Percentiles rank a stretch among this genome's conserved stretches.
Conservation (phyloP, 2,113 vertebrate species). For the Rhynchopsitta pachyrhyncha region DNA sequence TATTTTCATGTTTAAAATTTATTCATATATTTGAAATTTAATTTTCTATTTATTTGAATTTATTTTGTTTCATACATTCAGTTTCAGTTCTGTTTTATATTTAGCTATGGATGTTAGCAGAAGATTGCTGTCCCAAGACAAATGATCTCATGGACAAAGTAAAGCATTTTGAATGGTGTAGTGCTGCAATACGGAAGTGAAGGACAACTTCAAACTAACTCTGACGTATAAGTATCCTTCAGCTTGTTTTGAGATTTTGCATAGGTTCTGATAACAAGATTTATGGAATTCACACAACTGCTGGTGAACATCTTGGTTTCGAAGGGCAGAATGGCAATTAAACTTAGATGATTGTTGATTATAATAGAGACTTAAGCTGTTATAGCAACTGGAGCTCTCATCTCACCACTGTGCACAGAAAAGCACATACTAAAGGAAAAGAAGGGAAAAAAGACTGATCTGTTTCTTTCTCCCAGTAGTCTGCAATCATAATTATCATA, state of each 20-base stretch:
- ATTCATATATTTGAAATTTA: background rate
- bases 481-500: conserved; percentile 1
- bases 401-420: background rate
- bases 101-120: background rate
- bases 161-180: background rate
- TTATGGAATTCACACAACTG: background rate
- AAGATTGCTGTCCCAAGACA: background rate
- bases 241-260: background rate
- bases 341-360: conserved; percentile 37
- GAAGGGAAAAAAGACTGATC: background rate
- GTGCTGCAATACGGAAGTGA: background rate
- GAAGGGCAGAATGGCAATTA: conserved; percentile 31
- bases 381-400: conserved; percentile 53
- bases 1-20: background rate
- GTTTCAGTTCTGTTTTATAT: background rate
- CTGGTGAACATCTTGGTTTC: conserved; percentile 8
- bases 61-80: background rate
- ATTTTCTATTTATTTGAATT: background rate
- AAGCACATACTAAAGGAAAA: background rate
- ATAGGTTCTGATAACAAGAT: background rate
- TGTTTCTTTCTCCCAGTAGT: background rate
- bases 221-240: background rate
- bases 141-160: background rate
- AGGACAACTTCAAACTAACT: background rate
- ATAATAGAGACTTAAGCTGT: conserved; percentile 46